phyloP scores from a whole-genome alignment of 2,888 invertebrate genomes.

The Taenaris catops region DNA sequence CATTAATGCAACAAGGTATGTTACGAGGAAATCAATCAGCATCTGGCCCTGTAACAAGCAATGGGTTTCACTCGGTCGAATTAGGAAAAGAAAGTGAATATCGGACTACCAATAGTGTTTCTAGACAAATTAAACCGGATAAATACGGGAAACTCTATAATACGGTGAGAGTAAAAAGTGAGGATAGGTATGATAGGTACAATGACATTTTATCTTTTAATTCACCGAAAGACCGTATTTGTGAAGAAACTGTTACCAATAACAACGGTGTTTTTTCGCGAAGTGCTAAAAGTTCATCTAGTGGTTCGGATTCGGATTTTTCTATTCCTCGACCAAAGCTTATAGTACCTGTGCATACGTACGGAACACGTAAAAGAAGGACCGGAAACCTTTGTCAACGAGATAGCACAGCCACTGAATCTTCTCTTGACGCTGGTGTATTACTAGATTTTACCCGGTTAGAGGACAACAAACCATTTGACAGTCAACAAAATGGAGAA shows the following conservation, averaged over 20 bases:
- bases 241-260: slow-evolving; percentile 51
- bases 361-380: slow-evolving; percentile 87
- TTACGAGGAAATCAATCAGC: slow-evolving; percentile 54
- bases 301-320: slow-evolving; percentile 83
- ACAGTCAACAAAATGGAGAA: slow-evolving; percentile 43
- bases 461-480: slow-evolving; percentile 47
- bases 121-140: slow-evolving; percentile 68
- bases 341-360: slow-evolving; percentile 93
- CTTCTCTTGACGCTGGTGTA: slow-evolving; percentile 62
- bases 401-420: slow-evolving; percentile 66
- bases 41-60: slow-evolving; percentile 39
- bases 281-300: slow-evolving; percentile 75
- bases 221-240: slow-evolving; percentile 46
- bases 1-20: slow-evolving; percentile 72
- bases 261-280: slow-evolving; percentile 48
- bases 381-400: slow-evolving; percentile 86
- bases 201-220: slow-evolving; percentile 63
- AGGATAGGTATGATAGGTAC: slow-evolving; percentile 67
- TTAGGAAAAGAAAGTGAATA: slow-evolving; percentile 66
- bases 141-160: slow-evolving; percentile 68
- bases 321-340: slow-evolving; percentile 91
- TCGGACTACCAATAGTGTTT: slow-evolving; percentile 65
- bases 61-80: slow-evolving; percentile 54
- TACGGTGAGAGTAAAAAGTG: slow-evolving; percentile 75
- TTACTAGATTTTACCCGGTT: slow-evolving; percentile 61